Percentiles rank a stretch among this genome's conserved stretches.
phyloP scores from a whole-genome alignment of 2,113 vertebrate genomes.

The Neolamprologus modestus region DNA sequence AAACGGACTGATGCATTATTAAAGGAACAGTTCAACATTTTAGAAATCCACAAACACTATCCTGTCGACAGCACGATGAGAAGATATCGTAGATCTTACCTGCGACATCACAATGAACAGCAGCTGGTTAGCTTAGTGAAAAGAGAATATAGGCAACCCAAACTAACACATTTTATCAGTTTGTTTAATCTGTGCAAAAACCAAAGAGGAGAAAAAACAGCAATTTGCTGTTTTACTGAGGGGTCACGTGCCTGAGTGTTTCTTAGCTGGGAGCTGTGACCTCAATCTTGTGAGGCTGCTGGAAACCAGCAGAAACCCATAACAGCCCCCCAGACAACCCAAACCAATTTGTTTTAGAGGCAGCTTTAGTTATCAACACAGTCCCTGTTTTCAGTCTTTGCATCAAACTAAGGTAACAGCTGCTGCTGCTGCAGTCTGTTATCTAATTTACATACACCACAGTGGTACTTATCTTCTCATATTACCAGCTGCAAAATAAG shows the following conservation, averaged over 20 bases:
- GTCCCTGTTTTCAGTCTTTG: neutral
- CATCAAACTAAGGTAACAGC: neutral
- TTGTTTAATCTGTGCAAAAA: neutral
- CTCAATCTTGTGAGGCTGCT: neutral
- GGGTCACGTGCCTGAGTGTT: neutral
- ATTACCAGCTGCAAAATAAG: neutral
- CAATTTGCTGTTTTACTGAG: neutral
- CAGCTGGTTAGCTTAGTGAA: neutral
- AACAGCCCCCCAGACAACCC: neutral
- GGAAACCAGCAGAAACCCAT: neutral
- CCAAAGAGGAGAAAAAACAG: rapidly evolving
- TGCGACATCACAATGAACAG: neutral
- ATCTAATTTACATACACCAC: neutral
- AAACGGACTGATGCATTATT: neutral
- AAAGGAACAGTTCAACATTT: neutral
- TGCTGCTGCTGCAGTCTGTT: neutral
- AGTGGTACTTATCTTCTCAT: neutral
- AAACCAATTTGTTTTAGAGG: neutral
- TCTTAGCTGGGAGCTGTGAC: neutral
- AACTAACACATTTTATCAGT: neutral
- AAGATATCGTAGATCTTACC: neutral
- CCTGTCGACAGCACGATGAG: neutral
- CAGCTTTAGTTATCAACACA: neutral
- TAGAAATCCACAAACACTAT: neutral
- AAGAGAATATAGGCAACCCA: neutral